Conservation (phyloP, 2,888 invertebrate genomes). For the Tetrapedia diversipes region DNA sequence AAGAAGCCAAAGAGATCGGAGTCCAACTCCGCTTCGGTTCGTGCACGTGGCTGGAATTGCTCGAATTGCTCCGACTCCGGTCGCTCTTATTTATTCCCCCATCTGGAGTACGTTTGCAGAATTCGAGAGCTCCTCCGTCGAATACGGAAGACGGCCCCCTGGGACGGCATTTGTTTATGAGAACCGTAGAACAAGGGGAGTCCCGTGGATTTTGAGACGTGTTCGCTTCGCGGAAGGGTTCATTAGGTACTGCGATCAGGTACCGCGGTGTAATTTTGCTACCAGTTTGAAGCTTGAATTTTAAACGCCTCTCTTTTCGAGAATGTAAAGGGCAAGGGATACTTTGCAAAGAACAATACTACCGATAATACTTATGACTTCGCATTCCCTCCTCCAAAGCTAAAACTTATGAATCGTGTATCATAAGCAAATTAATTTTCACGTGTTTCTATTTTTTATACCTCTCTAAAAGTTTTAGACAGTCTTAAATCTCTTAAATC, state of each 20-base stretch:
- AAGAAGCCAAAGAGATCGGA: constrained; percentile 7
- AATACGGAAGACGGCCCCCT: constrained; percentile 65
- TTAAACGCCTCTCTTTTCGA: neutral
- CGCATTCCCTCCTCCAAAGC: no score
- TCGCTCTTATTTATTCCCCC: constrained; percentile 61
- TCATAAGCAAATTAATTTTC: no score
- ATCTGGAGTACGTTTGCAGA: constrained; percentile 61
- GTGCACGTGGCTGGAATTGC: constrained; percentile 61
- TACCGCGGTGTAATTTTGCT: neutral
- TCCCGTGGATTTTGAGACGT: constrained; percentile 3
- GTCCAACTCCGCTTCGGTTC: constrained; percentile 7
- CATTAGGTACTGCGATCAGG: neutral
- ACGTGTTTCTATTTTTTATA: no score
- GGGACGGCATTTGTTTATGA: constrained; percentile 10
- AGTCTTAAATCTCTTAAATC: no score
- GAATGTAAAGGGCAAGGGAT: neutral
- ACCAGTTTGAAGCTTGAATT: no score
- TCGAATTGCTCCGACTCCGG: constrained; percentile 55
- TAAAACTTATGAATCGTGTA: no score
- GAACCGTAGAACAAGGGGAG: neutral
- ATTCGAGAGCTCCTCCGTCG: constrained; percentile 62
- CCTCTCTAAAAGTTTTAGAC: no score
- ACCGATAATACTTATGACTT: no score
- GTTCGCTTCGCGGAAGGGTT: constrained; percentile 2
- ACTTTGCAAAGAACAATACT: no score